Evolutionary conservation across 2,888 invertebrate genomes (phyloP), one percentile per base, ranked within the genome.

Genomic region (Mechanitis messenoides): DNA sequence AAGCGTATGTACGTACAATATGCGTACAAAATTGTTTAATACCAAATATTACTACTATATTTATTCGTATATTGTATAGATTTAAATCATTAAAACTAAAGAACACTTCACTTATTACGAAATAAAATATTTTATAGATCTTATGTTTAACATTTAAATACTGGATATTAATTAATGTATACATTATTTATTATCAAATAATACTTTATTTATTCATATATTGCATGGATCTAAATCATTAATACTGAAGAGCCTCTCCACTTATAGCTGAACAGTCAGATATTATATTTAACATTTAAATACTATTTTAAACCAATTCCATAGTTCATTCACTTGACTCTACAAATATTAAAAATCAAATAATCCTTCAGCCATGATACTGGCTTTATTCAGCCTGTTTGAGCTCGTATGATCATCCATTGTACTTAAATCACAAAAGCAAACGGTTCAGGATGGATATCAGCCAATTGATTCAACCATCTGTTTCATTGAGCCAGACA

Each of bases 401-500:
- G 59, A 61, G 54, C 50, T 55, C 55, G 58, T 63, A 58, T 62
- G 74, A 67, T 68, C 67, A 72, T 71, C 71, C 69, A 75, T 74
- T 77, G 74, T 72, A 73, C 66, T 72, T 69, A 71, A 76, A 78
- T 78, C 77, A 76, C 75, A 74, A 75, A 60, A 69, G 59, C 62
- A 67, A 75, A 77, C 72, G 71, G 72, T 74, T 74, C 72, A 71
- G 65, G 68, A 67, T 76, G 72, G 72, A 72, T 79, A 73, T 74
- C 76, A 75, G 74, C 79, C 74, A 74, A 83, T 84, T 79, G 80
- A 83, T 82, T 83, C 73, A 78, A 74, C 73, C 67, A 77, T 76
- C 71, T 59, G 77, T 71, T 75, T 69, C 73, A 80, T 77, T 78
- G 74, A 76, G 76, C 73, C 71, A 74, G 75, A 78, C 78, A 76